Percentiles rank a stretch among this genome's conserved stretches.
Conservation (phyloP, 2,113 vertebrate species). For the Microcebus griseorufus region DNA sequence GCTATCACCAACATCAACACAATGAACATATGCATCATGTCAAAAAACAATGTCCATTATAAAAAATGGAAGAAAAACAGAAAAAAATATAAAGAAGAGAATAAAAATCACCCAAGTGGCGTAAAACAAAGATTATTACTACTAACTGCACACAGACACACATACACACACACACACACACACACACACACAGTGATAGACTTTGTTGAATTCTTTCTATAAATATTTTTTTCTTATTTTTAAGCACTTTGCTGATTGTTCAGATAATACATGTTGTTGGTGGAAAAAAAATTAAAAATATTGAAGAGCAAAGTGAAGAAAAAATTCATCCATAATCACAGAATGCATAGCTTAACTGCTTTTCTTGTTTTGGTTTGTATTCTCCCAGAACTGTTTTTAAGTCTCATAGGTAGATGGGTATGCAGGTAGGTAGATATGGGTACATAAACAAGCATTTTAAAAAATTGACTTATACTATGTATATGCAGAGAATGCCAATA, state of each 20-base stretch:
- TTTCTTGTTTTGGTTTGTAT: background rate
- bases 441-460: background rate
- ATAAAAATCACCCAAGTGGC: background rate
- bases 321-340: background rate
- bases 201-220: background rate
- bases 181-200: background rate
- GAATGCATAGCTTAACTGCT: background rate
- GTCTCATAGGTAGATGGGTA: background rate
- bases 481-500: background rate
- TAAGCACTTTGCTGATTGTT: background rate
- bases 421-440: background rate
- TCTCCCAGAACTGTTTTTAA: background rate
- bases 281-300: background rate
- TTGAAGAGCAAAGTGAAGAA: background rate
- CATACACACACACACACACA: background rate
- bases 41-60: too few relatives aligned
- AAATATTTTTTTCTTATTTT: constrained; percentile 4
- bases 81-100: background rate
- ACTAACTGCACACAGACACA: background rate
- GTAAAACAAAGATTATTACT: background rate
- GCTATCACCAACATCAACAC: too few relatives aligned
- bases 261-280: background rate
- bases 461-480: background rate
- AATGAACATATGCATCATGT: too few relatives aligned
- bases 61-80: background rate